These are phyloP conservation scores for Macrosiphum euphorbiae DNA, from an alignment of 2,888 invertebrate species.

Conservation along the genomic window DNA sequence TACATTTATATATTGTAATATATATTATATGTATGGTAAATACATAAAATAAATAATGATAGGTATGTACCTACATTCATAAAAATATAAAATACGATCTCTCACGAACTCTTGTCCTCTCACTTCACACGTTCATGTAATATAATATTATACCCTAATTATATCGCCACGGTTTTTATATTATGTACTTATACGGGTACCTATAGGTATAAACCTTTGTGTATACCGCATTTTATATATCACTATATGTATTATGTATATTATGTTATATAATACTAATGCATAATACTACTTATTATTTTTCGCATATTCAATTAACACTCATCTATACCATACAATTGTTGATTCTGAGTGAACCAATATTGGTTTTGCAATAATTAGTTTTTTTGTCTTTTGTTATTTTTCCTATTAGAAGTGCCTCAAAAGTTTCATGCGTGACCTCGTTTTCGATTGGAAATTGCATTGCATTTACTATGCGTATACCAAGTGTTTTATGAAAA, in stretches of 20 bases:
- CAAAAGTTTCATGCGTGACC: neutral
- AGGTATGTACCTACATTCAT: neutral
- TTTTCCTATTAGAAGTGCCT: neutral
- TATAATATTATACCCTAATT: neutral
- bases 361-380: neutral
- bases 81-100: neutral
- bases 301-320: no score
- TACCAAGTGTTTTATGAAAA: neutral
- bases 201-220: neutral
- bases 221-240: neutral
- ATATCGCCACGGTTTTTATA: neutral
- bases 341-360: no score
- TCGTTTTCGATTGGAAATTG: neutral
- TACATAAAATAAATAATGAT: slow-evolving; percentile 3
- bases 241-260: no score
- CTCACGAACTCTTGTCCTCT: neutral
- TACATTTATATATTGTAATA: neutral
- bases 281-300: no score
- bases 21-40: neutral
- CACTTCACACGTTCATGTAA: neutral
- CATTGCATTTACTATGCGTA: neutral
- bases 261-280: no score
- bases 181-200: neutral
- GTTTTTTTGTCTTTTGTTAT: neutral
- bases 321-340: no score